Base-by-base conservation (phyloP, 2,888 invertebrate species). In the Eristalinus sepulchralis region DNA sequence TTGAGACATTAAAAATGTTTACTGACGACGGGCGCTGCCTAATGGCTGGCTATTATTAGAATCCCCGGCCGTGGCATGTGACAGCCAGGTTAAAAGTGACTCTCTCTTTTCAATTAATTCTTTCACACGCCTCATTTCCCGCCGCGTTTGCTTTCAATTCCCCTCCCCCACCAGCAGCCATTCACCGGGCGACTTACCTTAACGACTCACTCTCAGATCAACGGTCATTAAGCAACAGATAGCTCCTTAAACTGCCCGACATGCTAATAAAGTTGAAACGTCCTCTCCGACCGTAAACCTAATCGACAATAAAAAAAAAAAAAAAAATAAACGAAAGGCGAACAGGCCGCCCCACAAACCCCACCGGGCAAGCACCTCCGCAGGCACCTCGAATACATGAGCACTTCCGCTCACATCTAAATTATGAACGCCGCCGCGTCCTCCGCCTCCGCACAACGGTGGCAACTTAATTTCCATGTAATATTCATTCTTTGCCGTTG, bases 381-480 rank as follows among this genome's bases (percentile, higher is more conserved):
- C 36, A 47, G 39, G n/a, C 31, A 24, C 75, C 31, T 27, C 39
- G 31, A 33, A 31, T 24, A 39, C 60, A 60, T 39, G 31, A 60
- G 78, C 63, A 24, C 59, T 84, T 76, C 55, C 66, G 70, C 39
- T 55, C 27, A 76, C 81, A 66, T 84, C 75, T 71, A 80, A 84
- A 84, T 84, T 80, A 80, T 80, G 75, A 84, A 84, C 75, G 62
- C 17, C 66, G 62, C 75, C 55, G 24, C 66, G 62, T 75, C 80
- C 70, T 73, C 39, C 57, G 24, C 20, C 33, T 47, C 71, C 55
- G 34, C 47, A 68, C 81, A 68, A 71, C 39, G 76, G 76, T 22
- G 73, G 75, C 71, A 81, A 81, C 62, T 77, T 85, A 72, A 81
- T 81, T 81, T 81, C 57, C 66, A 67, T 72, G 71, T 84, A 81